Conservation (phyloP, 2,888 invertebrate genomes). For the Terebella lapidaria region DNA sequence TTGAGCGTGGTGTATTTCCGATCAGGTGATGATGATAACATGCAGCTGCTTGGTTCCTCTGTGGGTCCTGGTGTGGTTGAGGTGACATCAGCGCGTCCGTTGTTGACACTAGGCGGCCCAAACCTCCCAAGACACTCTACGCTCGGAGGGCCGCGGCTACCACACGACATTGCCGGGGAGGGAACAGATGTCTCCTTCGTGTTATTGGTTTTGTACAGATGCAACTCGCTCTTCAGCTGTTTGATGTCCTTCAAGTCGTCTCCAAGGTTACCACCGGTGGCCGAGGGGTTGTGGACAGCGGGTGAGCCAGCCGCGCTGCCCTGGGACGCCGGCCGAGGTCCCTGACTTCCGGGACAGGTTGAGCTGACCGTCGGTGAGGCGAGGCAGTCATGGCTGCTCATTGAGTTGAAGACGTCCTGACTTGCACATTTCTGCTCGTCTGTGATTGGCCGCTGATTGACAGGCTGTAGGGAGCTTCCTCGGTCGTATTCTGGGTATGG, state of each 20-base stretch:
- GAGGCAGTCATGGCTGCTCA: too few species aligned
- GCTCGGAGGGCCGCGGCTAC: neutral
- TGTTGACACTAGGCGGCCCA: neutral
- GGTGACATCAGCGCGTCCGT: neutral
- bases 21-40: neutral
- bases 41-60: neutral
- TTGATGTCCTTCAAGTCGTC: neutral
- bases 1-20: neutral
- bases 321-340: conserved; percentile 1
- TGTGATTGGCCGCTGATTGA: neutral
- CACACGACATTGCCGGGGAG: neutral
- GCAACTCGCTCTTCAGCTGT: neutral
- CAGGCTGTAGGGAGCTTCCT: neutral
- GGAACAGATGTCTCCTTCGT: neutral
- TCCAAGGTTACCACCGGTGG: neutral
- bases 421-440: neutral
- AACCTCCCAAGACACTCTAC: neutral
- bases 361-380: conserved; percentile 8
- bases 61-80: neutral
- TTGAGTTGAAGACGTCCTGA: neutral
- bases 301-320: conserved; percentile 4
- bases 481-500: neutral
- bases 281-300: conserved; percentile 6
- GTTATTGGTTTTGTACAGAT: conserved; percentile 1
- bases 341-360: neutral